Evolutionary conservation across 2,888 invertebrate genomes (phyloP), one percentile per base, ranked within the genome.

Genomic region (Eupithecia subumbrata): DNA sequence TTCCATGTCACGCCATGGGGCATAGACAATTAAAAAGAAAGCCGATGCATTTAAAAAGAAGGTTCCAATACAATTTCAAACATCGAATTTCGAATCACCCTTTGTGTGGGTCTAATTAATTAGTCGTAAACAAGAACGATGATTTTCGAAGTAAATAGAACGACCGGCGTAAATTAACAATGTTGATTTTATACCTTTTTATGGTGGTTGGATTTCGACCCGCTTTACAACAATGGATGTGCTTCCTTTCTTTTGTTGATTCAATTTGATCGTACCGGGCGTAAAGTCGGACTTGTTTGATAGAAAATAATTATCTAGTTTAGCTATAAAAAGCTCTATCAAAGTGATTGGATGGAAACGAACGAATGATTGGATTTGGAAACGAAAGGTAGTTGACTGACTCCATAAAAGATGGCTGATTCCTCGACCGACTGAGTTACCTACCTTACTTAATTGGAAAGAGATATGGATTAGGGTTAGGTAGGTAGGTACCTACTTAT

Each of bases 131-230:
- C 94, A 94, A 93, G 93, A 88, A 87, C 90, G 92, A 94, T 94
- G 94, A 94, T 92, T 91, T 90, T 92, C 88, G 94, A 94, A 90
- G 91, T 91, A 94, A 94, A 94, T 93, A 93, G 89, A 90, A 89
- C 83, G 77, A 80, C 85, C 86, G 86, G 88, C 89, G 89, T 90
- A 86, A 90, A 91, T 89, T 90, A 92, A 93, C 91, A 91, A 92
- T 92, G 88, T 89, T 87, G 87, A 88, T 90, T 91, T 89, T 90
- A 86, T 88, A 87, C 82, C 84, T 89, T 89, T 84, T 83, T 84
- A 83, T 81, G 82, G 83, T 82, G 82, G 81, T 85, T 87, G 85
- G 86, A 87, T 77, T 84, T 84, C 83, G 85, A 84, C 83, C 83
- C 84, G 81, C 79, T 79, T 81, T 81, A 82, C 82, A 83, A 84